Evolutionary conservation across 2,113 vertebrate genomes (phyloP), one percentile per base, ranked within the genome.

Genomic region (Pomatorhinus ruficollis): DNA sequence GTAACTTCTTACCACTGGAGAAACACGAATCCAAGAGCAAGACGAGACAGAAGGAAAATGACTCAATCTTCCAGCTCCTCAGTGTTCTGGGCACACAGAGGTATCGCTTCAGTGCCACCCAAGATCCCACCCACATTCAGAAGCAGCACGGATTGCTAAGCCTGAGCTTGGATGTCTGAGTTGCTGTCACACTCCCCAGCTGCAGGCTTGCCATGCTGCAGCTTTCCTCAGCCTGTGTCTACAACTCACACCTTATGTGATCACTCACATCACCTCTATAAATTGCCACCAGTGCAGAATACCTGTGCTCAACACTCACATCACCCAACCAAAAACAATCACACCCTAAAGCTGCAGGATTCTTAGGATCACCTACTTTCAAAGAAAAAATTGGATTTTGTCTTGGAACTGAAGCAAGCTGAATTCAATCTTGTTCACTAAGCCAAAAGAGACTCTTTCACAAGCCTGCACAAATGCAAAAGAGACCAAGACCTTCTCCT

Each of bases 201-300:
- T 76, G 53, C 77, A 82, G n/a, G 19, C 57, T 86, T 83, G 59
- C 59, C 59, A 80, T 31, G 40, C 45, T 79, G 31, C 45, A 70
- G 47, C 39, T 84, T 89, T 33, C 22, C 31, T 22, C 53, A 82
- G 40, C 40, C 68, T 40, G 5, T 17, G 3, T 9, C 68, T 88
- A 66, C 7, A 11, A 16, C 22, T 81, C 2, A 1, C 37, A 7
- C 3, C 0, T 66, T 63, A 5, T 8, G 19, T 31, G 45, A 59
- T 49, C 37, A 9, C 42, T 72, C 30, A 10, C 23, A 20, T 2
- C 12, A 44, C 16, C 28, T 66, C 78, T 47, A 20, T 8, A 45
- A 50, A 45, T 52, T 37, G 49, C 25, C 19, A 17, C n/a, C 23
- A 25, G 61, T 42, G 45, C 25, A 85, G 35, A 95, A 90, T 35